Evolutionary conservation across 2,888 invertebrate genomes (phyloP).

Genomic region (Patella caerulea): DNA sequence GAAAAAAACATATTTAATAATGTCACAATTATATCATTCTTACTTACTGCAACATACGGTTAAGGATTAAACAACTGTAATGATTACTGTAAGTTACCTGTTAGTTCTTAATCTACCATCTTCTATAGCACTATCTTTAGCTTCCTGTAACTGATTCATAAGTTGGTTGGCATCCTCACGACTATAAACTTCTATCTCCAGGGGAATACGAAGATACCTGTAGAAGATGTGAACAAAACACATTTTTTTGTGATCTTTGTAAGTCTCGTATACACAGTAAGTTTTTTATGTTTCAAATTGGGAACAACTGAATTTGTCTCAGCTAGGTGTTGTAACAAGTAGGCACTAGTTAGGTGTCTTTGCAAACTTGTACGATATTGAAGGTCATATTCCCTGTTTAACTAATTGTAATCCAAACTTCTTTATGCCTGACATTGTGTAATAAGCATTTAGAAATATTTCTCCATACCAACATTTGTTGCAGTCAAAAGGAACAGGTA

Average conservation of each 20-base stretch:
- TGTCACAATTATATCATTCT: neutral
- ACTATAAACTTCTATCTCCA: conserved; percentile 55
- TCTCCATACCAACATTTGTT: too few relatives aligned
- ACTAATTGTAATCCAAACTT: too few relatives aligned
- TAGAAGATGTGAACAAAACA: too few relatives aligned
- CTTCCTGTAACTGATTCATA: conserved; percentile 46
- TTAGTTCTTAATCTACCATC: conserved; percentile 51
- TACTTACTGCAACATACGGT: neutral
- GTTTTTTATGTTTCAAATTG: too few relatives aligned
- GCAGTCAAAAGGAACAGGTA: neutral
- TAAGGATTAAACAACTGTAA: neutral
- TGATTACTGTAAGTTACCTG: conserved; percentile 44
- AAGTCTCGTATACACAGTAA: neutral
- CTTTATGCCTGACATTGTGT: too few relatives aligned
- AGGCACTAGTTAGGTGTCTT: too few relatives aligned
- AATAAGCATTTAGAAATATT: too few relatives aligned
- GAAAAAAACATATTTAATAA: neutral
- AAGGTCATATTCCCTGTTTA: too few relatives aligned
- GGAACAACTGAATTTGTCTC: too few relatives aligned
- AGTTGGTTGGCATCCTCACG: conserved; percentile 51
- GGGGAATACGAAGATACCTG: conserved; percentile 37
- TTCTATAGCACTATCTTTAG: conserved; percentile 36
- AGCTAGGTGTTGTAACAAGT: too few relatives aligned
- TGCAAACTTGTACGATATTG: too few relatives aligned
- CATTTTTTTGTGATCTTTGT: too few relatives aligned